Conservation (phyloP, 2,888 invertebrate genomes). For the Amblyjoppa fuscipennis region DNA sequence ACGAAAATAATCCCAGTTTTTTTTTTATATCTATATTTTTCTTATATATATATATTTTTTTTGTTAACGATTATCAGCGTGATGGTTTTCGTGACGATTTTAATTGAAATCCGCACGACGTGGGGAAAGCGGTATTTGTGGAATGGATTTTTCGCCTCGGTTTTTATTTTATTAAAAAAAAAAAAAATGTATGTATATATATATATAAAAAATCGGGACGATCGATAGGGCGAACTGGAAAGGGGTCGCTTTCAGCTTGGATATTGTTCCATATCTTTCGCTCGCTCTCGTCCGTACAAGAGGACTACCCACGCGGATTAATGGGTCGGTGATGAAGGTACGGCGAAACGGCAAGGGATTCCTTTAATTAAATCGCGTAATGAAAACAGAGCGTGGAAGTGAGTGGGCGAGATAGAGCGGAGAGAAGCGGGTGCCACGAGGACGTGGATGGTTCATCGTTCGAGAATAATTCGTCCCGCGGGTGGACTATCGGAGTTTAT, state of each 20-base stretch:
- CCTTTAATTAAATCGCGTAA: constrained; percentile 54
- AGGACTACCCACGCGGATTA: constrained; percentile 25
- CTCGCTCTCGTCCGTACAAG: constrained; percentile 22
- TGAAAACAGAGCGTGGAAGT: constrained; percentile 23
- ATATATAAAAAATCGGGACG: neutral
- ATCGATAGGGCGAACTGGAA: constrained; percentile 17
- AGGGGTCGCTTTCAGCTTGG: constrained; percentile 6
- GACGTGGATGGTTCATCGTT: constrained; percentile 17
- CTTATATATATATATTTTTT: neutral
- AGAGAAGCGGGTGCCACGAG: neutral
- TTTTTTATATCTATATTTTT: neutral
- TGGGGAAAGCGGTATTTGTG: too few species aligned
- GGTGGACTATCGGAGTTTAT: constrained; percentile 31
- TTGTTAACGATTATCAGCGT: neutral
- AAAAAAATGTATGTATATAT: too few species aligned
- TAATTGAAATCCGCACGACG: too few species aligned
- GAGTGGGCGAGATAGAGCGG: neutral
- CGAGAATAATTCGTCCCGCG: constrained; percentile 51
- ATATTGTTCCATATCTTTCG: constrained; percentile 34
- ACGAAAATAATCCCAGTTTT: neutral
- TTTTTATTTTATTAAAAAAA: neutral
- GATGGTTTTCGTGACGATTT: too few species aligned
- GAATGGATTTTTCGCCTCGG: neutral
- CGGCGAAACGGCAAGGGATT: constrained; percentile 13
- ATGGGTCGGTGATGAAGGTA: constrained; percentile 37